Evolutionary conservation across 2,797 vertebrate genomes (phyloP), one percentile per base, ranked within the genome.

Genomic region (Spinus pinus): DNA sequence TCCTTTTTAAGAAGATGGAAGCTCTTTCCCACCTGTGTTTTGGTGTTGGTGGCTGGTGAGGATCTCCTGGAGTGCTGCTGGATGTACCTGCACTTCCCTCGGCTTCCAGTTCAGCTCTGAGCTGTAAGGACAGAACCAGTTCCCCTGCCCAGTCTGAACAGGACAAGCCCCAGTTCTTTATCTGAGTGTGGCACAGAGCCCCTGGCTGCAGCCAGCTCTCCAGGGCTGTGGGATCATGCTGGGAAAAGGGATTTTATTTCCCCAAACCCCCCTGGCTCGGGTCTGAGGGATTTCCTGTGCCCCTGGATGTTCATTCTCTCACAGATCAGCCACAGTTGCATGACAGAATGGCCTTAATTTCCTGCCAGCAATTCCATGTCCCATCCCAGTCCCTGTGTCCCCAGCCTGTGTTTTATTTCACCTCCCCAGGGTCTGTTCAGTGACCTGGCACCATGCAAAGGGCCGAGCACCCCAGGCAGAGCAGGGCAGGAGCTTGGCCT

Each of bases 271-370:
- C 47, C 6, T 22, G 6, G 0, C 33, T 13, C 3, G 0, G 10
- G 0, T 3, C 44, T 4, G 14, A 20, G 14, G 67, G 66, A 5
- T 56, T 82, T 70, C 3, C 25, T 28, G 47, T 42, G 82, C 85
- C 88, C 88, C 94, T 74, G 96, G 51, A 81, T 95, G 31, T 89
- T 94, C 9, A 3, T 39, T 71, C 47, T 90, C 66, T 90, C 81
- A 85, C 88, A 44, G 37, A 20, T 92, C 75, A 62, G 74, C 88
- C 88, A 61, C 65, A 81, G 14, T 72, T 95, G 88, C 96, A 96
- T 95, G 95, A 94, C 81, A 90, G 81, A 87, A 96, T 3, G 50
- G 90, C 93, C 90, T 93, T 91, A 77, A 89, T 85, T 95, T 94
- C 84, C 44, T 78, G 92, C 75, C 86, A 72, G 61, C 89, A 30